These are phyloP conservation scores for Pomacea maculata DNA, from an alignment of 1,140 invertebrate species.

Conservation along the genomic window DNA sequence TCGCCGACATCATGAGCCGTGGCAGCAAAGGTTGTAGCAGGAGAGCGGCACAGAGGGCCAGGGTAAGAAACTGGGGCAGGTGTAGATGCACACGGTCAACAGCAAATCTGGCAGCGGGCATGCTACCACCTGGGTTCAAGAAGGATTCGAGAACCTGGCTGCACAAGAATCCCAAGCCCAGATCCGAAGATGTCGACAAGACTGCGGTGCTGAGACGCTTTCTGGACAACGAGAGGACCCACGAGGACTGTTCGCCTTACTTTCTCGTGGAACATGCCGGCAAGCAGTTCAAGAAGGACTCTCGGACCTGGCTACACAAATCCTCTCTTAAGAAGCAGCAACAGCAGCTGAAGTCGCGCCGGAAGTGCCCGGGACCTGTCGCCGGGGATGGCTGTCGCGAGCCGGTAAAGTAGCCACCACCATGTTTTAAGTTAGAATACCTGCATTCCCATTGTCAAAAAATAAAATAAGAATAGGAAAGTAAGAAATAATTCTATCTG, in stretches of 20 bases:
- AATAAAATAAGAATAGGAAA: too few species aligned
- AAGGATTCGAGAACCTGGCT: slow-evolving; percentile 20
- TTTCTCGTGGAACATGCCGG: slow-evolving; percentile 2
- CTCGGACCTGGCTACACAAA: slow-evolving; percentile 16
- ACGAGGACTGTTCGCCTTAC: slow-evolving; percentile 9
- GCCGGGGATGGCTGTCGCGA: slow-evolving; percentile 17
- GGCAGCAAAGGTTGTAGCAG: too few species aligned
- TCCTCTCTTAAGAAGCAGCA: slow-evolving; percentile 22
- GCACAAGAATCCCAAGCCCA: slow-evolving; percentile 20
- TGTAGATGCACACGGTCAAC: background rate
- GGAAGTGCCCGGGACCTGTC: slow-evolving; percentile 11
- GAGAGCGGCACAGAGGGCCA: background rate
- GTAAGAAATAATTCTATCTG: too few species aligned
- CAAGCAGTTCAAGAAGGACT: slow-evolving; percentile 25
- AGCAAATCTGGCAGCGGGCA: background rate
- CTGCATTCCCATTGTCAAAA: too few species aligned
- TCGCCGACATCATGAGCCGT: too few species aligned
- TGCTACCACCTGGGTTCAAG: slow-evolving; percentile 23
- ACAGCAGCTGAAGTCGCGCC: background rate
- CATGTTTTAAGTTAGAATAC: too few species aligned
- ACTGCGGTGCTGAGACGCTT: slow-evolving; percentile 17
- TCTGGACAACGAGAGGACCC: slow-evolving; percentile 14
- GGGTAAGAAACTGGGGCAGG: background rate
- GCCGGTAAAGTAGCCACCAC: background rate
- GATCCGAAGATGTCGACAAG: slow-evolving; percentile 20